Base-by-base conservation (phyloP, 1,140 invertebrate genomes). In the Lysiphlebus fabarum region DNA sequence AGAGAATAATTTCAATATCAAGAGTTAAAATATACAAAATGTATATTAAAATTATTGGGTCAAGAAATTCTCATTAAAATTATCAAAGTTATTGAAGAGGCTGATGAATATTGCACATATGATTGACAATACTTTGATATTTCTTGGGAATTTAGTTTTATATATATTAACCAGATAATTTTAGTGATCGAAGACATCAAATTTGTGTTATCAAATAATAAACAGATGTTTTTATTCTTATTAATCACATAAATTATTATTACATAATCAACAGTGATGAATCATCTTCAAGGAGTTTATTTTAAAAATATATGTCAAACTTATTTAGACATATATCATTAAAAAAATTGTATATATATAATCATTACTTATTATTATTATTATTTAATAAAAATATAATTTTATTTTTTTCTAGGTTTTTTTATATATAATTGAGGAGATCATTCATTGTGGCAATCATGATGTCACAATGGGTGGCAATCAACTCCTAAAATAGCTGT, bases 221-320 rank as follows among this genome's bases (percentile, higher is more conserved):
- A 90, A 75, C 90, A 90, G 91, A 90, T n/a, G 91, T 91, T 0
- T 79, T 92, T 26, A 73, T 94, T 14, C 70, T 93, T 14, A 93
- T 94, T 56, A 91, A 95, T 75, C 92, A 94, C 68, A 84, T 91
- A 66, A 95, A 95, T 74, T 93, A 93, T 63, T 91, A 94, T 69
- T 82, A 87, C 45, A 91, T 92, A 58, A 83, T 93, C 38, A 82
- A 85, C 45, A 84, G 80, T 14, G 90, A 91, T 1, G 73, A 80
- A 8, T 90, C 90, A 1, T 90, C 91, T 2, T 77, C n/a, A 85
- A 7, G 89, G 91, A 71, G 91, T 88, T 65, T 87, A 93, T 68
- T 94, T 93, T 77, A 93, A 94, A 68, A 93, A 92, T 71, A 91
- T 93, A 81, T 87, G 85, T 82, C 7, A 12, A 48, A 44, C 36